These are phyloP conservation scores for Enteromius radiatus DNA, from an alignment of 2,797 vertebrate genomes.

Conservation along the genomic window DNA sequence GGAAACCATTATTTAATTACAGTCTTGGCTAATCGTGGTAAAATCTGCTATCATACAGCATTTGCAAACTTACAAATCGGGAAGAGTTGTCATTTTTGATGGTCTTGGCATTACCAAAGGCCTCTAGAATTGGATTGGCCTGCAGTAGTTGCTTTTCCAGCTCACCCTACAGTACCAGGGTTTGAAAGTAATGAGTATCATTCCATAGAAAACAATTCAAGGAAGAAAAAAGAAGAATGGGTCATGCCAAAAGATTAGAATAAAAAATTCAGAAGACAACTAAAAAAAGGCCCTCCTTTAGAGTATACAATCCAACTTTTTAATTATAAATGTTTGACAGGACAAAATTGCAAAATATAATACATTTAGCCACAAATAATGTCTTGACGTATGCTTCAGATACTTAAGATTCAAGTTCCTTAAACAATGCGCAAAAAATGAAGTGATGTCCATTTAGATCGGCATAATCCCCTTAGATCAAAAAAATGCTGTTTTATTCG, in stretches of 20 bases:
- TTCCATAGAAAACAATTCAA: constrained; percentile 9
- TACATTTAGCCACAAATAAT: not conserved
- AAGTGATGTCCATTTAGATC: constrained; percentile 62
- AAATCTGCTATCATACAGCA: not conserved
- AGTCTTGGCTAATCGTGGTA: not conserved
- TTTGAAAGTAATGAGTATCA: constrained; percentile 27
- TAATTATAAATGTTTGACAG: constrained; percentile 3
- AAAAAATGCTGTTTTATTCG: constrained; percentile 62
- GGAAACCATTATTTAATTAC: not conserved
- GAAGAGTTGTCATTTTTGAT: constrained; percentile 99
- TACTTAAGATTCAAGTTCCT: constrained; percentile 17
- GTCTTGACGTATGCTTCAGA: not conserved
- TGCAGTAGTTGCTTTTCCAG: constrained; percentile 96
- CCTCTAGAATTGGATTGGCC: constrained; percentile 97
- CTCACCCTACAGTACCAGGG: constrained; percentile 82
- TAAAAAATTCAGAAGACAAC: constrained; percentile 10
- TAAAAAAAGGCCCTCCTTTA: not conserved
- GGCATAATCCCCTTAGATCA: constrained; percentile 74
- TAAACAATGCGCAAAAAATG: constrained; percentile 60
- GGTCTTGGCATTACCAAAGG: constrained; percentile 96
- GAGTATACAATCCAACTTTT: not conserved
- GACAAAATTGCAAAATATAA: not conserved
- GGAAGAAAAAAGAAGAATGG: constrained; percentile 6
- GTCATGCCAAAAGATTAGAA: constrained; percentile 20
- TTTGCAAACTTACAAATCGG: constrained; percentile 85